A percentile compares a stretch with the other conserved stretches of the same genome.
Evolutionary conservation across 2,113 vertebrate genomes (phyloP).

Genomic region (Halcyon senegalensis): DNA sequence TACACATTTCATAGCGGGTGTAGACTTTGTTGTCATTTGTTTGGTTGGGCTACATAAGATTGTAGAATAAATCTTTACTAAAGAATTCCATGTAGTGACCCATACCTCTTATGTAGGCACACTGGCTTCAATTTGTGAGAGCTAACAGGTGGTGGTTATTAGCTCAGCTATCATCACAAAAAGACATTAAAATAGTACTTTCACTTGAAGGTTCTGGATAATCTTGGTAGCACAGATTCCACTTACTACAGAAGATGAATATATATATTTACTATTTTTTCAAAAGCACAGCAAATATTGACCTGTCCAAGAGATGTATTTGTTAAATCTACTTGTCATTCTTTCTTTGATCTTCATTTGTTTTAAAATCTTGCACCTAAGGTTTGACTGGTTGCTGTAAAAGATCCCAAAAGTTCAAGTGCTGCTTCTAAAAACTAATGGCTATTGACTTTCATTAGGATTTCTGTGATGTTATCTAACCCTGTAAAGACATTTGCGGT

Average conservation of each 20-base stretch:
- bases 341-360: slow-evolving; percentile 75
- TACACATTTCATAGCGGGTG: accelerated
- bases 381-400: slow-evolving; percentile 26
- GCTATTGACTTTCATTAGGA: slow-evolving; percentile 77
- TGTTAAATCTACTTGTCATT: slow-evolving; percentile 67
- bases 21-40: background rate
- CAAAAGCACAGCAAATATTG: slow-evolving; percentile 45
- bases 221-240: background rate
- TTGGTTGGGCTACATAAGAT: background rate
- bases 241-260: slow-evolving; percentile 35
- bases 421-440: slow-evolving; percentile 78
- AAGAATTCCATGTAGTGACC: background rate
- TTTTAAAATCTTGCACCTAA: slow-evolving; percentile 38
- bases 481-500: slow-evolving; percentile 74
- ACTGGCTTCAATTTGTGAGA: background rate
- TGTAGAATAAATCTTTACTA: background rate
- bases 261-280: slow-evolving; percentile 49
- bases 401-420: slow-evolving; percentile 76
- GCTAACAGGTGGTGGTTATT: slow-evolving; percentile 5
- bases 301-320: background rate
- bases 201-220: background rate
- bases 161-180: background rate
- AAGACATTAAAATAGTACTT: background rate
- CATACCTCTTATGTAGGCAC: background rate
- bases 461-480: slow-evolving; percentile 80